Evolutionary conservation across 2,113 vertebrate species (phyloP), one percentile per base, ranked within the genome.

Genomic region (Sterrhoptilus dennistouni): DNA sequence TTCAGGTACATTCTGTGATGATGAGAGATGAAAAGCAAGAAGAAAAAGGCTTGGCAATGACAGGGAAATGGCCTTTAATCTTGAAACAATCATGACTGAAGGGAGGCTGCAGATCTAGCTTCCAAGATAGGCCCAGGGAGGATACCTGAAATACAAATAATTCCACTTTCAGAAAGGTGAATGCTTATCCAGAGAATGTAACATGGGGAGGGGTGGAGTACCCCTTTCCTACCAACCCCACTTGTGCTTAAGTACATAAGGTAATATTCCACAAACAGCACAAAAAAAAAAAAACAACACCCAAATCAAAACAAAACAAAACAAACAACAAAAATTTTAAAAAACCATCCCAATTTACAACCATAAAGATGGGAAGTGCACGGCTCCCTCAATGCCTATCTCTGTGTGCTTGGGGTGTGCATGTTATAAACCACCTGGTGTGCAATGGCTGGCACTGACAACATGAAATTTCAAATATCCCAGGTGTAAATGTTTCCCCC

Each of bases 71-170:
- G 98, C 96, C 98, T 98, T 98, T 97, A 95, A 97, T 96, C 97
- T 98, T 90, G 96, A 98, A 83, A 97, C 95, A 97, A 98, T 98
- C 99, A 99, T 99, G 98, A 96, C 98, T 98, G 98, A 94, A 97
- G 94, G 95, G 70, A 91, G 25, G 97, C 97, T 96, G 97, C 96
- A 96, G 98, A 98, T 98, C 98, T 97, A 98, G 98, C 98, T 98
- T 98, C 98, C 97, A 97, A 98, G 97, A 96, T 87, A 97, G 96
- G 97, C 97, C 97, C 97, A 96, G 94, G 90, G 92, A 98, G 95
- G 90, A 94, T 97, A 98, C 98, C 99, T 99, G 98, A 60, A 97
- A 97, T 8, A 92, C 60, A 98, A 97, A 96, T 29, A 92, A 87
- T 95, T 93, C 69, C 31, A 71, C 71, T 87, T 96, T 96, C 71